Percentiles rank a stretch among this genome's conserved stretches.
phyloP scores from a whole-genome alignment of 1,140 invertebrate genomes.

The Proctacanthus coquilletti region DNA sequence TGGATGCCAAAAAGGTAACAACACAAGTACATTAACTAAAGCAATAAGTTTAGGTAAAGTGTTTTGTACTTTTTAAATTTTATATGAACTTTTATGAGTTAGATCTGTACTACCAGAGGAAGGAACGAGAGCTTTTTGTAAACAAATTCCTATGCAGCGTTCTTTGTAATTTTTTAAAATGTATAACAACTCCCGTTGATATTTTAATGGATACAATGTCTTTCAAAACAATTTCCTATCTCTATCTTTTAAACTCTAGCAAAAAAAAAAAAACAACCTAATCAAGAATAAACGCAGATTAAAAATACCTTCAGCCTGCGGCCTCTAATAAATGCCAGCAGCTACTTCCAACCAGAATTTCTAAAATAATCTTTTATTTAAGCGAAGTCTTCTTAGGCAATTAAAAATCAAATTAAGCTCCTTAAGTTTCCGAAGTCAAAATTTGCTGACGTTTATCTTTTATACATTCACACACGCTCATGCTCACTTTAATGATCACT shows the following conservation, averaged over 20 bases:
- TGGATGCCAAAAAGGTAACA: conserved; percentile 90
- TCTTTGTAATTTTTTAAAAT: too few species aligned
- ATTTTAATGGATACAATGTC: too few species aligned
- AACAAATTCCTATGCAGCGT: neutral
- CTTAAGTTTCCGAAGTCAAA: conserved; percentile 17
- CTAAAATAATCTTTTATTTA: neutral
- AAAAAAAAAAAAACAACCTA: too few species aligned
- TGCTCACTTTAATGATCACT: conserved; percentile 23
- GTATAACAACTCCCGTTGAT: too few species aligned
- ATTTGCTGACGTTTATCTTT: conserved; percentile 15
- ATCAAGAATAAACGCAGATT: conserved; percentile 13
- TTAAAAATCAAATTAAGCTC: conserved; percentile 18
- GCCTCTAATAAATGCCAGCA: conserved; percentile 3
- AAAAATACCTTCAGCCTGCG: conserved; percentile 11
- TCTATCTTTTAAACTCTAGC: too few species aligned
- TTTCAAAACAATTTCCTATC: too few species aligned
- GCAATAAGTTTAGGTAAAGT: neutral
- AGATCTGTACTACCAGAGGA: neutral
- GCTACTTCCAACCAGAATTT: neutral
- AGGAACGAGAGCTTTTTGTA: neutral
- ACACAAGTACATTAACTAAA: too few species aligned
- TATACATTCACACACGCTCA: conserved; percentile 31
- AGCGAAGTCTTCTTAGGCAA: conserved; percentile 6
- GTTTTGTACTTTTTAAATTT: neutral
- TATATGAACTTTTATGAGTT: neutral